Evolutionary conservation across 2,113 vertebrate species (phyloP).

Genomic region (Orthochromis malagaraziensis): DNA sequence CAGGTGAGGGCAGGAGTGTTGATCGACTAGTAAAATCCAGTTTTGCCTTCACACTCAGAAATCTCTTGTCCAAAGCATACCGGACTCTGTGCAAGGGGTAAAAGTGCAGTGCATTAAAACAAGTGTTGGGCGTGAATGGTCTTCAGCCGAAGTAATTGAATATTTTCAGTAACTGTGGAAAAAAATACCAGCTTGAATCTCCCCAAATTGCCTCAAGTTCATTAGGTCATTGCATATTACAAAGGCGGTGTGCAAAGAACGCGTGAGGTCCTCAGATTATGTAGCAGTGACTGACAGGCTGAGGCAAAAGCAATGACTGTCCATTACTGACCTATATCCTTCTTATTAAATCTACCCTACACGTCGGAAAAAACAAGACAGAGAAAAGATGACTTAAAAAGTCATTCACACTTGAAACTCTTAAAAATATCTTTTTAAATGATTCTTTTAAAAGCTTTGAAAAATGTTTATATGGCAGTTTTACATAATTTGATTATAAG

Average conservation of each 20-base stretch:
- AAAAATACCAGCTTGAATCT: background rate
- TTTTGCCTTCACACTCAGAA: background rate
- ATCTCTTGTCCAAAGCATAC: background rate
- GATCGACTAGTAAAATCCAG: background rate
- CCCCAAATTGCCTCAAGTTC: background rate
- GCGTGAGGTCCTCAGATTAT: background rate
- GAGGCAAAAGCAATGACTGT: background rate
- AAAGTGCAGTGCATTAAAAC: background rate
- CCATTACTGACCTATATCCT: fast-evolving
- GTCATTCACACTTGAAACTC: fast-evolving
- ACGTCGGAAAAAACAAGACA: background rate
- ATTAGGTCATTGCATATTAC: background rate
- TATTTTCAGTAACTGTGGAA: background rate
- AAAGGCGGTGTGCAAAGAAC: fast-evolving
- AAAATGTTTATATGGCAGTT: background rate
- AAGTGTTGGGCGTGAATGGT: background rate
- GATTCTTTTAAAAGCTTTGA: background rate
- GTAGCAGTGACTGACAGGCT: background rate
- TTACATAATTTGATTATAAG: background rate
- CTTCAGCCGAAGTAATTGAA: background rate
- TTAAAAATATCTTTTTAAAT: fast-evolving
- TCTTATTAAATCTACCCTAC: background rate
- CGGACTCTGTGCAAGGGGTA: fast-evolving
- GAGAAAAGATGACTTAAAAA: background rate
- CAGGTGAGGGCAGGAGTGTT: background rate